These are phyloP conservation scores for Nannospalax galili DNA, from an alignment of 2,113 vertebrate species.

Conservation along the genomic window DNA sequence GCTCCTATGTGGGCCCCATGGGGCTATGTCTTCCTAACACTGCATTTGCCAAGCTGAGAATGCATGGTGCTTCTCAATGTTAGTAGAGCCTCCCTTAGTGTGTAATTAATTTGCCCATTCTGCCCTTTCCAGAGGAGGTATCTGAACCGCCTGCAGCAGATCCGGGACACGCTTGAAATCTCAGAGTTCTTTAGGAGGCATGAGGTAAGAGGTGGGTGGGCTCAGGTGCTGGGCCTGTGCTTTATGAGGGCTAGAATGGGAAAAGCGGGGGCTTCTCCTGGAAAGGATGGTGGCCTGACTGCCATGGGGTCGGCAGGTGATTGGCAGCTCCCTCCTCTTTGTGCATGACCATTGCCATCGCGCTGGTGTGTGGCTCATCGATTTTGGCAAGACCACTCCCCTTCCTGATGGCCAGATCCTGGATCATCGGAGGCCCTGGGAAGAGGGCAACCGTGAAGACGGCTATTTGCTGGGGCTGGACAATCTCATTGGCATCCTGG, in stretches of 20 bases:
- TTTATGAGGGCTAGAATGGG: background rate
- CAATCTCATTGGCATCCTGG: conserved; percentile 93
- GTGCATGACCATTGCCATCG: conserved; percentile 94
- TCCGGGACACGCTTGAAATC: conserved; percentile 90
- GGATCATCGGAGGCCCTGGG: conserved; percentile 93
- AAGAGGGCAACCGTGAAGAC: conserved; percentile 97
- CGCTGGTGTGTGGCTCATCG: conserved; percentile 97
- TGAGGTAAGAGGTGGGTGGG: conserved; percentile 89
- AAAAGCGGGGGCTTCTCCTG: background rate
- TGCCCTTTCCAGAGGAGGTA: conserved; percentile 90
- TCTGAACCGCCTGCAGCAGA: conserved; percentile 92
- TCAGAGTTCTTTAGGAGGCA: conserved; percentile 96
- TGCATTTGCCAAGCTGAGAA: background rate
- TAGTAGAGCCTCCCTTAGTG: background rate
- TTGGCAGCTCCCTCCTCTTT: conserved; percentile 99
- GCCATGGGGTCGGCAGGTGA: conserved; percentile 87
- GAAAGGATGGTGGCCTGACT: background rate
- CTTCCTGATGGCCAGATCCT: conserved; percentile 93
- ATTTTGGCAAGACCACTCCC: conserved; percentile 97
- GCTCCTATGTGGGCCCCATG: background rate
- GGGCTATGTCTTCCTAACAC: background rate
- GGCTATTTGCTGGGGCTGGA: conserved; percentile 97
- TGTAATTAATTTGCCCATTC: background rate
- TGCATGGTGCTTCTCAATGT: background rate
- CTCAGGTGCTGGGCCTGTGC: background rate